phyloP scores from a whole-genome alignment of 2,113 vertebrate genomes.

The Barbus barbus region DNA sequence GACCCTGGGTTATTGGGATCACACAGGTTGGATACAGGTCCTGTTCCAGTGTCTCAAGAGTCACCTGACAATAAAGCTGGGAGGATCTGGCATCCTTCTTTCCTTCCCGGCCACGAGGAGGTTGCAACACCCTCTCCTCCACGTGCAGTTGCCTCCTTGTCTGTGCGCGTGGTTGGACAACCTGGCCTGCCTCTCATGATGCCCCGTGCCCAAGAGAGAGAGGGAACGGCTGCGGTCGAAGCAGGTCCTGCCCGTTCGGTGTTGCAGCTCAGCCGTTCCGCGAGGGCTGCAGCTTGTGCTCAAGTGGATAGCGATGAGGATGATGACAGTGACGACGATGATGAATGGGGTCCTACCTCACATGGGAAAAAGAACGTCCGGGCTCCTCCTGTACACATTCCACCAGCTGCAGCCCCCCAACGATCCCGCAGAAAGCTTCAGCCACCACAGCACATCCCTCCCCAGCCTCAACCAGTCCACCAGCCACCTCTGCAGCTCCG shows the following conservation, averaged over 20 bases:
- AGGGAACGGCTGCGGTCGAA: constrained; percentile 63
- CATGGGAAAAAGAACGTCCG: constrained; percentile 51
- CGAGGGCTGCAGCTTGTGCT: constrained; percentile 47
- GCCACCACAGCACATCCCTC: constrained; percentile 78
- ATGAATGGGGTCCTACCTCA: constrained; percentile 66
- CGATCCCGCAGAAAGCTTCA: constrained; percentile 77
- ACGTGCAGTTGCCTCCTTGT: constrained; percentile 77
- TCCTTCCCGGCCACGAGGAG: constrained; percentile 67
- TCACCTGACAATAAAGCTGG: constrained; percentile 66
- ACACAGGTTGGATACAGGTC: constrained; percentile 48
- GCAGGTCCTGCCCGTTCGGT: constrained; percentile 66
- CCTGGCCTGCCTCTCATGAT: constrained; percentile 66
- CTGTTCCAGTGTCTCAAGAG: constrained; percentile 55
- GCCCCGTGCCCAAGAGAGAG: constrained; percentile 69
- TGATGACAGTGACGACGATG: constrained; percentile 67
- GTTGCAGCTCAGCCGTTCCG: constrained; percentile 71
- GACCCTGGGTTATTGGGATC: constrained; percentile 30
- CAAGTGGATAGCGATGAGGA: constrained; percentile 70
- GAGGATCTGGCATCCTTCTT: constrained; percentile 64
- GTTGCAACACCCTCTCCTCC: constrained; percentile 72
- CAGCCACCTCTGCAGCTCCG: constrained; percentile 75
- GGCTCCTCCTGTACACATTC: constrained; percentile 54
- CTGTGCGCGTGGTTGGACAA: constrained; percentile 75
- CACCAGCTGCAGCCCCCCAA: constrained; percentile 57
- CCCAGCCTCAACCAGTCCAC: constrained; percentile 69